Conservation (phyloP, 2,113 vertebrate species). For the Catharus fuscescens region DNA sequence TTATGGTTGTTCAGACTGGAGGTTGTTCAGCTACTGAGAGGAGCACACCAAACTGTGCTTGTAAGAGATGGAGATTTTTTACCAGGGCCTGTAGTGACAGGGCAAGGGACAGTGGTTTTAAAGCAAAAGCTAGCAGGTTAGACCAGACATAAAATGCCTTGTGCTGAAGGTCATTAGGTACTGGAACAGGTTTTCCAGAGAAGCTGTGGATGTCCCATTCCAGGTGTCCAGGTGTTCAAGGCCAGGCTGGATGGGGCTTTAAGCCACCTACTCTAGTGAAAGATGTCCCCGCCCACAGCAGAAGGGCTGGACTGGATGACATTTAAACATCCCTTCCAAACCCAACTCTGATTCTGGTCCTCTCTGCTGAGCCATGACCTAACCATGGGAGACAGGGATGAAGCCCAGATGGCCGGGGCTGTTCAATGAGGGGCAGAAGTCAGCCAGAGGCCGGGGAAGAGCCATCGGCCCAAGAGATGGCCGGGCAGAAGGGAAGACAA, state of each 20-base stretch:
- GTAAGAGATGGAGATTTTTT: neutral
- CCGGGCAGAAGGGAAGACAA: neutral
- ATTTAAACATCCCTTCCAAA: neutral
- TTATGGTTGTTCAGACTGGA: neutral
- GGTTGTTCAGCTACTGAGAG: no score
- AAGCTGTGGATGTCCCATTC: neutral
- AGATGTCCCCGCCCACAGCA: neutral
- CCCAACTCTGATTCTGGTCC: neutral
- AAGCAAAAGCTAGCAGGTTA: neutral
- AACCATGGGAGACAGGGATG: neutral
- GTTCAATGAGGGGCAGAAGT: fast-evolving
- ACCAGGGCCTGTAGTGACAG: neutral
- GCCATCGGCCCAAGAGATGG: fast-evolving
- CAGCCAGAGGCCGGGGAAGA: neutral
- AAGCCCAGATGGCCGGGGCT: fast-evolving
- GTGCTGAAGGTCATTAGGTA: neutral
- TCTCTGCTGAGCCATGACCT: neutral
- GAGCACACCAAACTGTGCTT: neutral
- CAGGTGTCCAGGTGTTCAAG: neutral
- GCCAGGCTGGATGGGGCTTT: neutral
- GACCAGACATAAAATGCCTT: neutral
- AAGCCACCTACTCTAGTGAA: neutral
- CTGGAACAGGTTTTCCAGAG: neutral
- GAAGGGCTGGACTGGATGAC: neutral
- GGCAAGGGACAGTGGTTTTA: neutral